These are phyloP conservation scores for Pimpla rufipes DNA, from an alignment of 2,888 invertebrate genomes.

Conservation along the genomic window DNA sequence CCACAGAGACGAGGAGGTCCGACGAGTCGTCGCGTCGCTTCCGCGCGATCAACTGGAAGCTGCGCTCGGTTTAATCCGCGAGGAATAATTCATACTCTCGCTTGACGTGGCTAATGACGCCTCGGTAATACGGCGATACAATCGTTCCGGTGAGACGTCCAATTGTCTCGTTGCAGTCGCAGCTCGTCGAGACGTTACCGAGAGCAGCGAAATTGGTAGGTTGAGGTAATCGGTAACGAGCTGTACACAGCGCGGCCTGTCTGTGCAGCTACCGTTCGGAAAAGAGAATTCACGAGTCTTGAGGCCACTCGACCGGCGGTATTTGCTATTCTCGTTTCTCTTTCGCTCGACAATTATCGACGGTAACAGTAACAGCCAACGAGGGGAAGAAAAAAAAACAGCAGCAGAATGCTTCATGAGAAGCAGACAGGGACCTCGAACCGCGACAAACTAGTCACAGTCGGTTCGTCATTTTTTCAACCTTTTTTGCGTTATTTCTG, in stretches of 20 bases:
- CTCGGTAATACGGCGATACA: conserved; percentile 56
- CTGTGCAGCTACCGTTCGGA: conserved; percentile 70
- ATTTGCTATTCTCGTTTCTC: conserved; percentile 51
- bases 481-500: too few species aligned
- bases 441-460: background rate
- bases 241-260: conserved; percentile 74
- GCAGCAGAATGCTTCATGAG: background rate
- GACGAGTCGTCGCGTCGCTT: conserved; percentile 27
- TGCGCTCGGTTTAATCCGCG: conserved; percentile 59
- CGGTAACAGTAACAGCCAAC: conserved; percentile 13
- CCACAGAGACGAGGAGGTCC: conserved; percentile 47
- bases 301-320: conserved; percentile 76
- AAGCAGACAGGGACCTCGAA: conserved; percentile 15
- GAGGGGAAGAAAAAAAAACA: background rate
- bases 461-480: background rate
- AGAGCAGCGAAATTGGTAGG: conserved; percentile 77
- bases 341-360: conserved; percentile 42
- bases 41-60: conserved; percentile 50
- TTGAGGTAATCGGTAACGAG: conserved; percentile 81
- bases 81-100: conserved; percentile 74
- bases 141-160: conserved; percentile 42
- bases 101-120: conserved; percentile 75
- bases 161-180: conserved; percentile 9
- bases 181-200: conserved; percentile 24
- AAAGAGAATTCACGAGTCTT: conserved; percentile 81